Base-by-base conservation (phyloP, 2,888 invertebrate species). In the Hedychridium roseum region DNA sequence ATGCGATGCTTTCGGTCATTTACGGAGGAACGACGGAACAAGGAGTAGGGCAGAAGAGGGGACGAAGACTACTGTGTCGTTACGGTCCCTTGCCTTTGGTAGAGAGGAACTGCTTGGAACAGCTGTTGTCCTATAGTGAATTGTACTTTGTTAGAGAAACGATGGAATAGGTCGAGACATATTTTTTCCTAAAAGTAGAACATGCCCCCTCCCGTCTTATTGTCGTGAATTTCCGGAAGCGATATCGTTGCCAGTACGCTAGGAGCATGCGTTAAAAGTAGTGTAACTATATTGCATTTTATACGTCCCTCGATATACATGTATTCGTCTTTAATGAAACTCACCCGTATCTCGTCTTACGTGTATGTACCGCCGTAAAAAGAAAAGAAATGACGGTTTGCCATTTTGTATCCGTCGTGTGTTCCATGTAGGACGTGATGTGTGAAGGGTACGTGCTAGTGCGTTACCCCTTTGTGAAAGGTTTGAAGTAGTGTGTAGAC, bases 101-200 rank as follows among this genome's bases (percentile, higher is more conserved):
- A 50, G 54, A n/a, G n/a, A 66, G 57, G 60, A 54, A 53, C 64
- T 54, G 54, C 60, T 57, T 42, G 54, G 50, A 66, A 54, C 64
- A 64, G 64, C 64, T 64, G 64, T 58, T 60, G 64, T 63, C 52
- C 64, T 55, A 64, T 49, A 52, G 55, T 49, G 54, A 52, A 52
- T 59, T 56, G 61, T 39, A 65, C 53, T 61, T 64, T 59, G 58
- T 65, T 56, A 52, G 46, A 52, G 48, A 48, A 37, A 28, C 49
- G 52, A 50, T 50, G 54, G 52, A 50, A 56, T 49, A 46, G 54
- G 47, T 42, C 46, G 49, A 32, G 57, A 17, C 52, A 50, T 50
- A 53, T 32, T 62, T 57, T 56, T 57, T 42, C 46, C 60, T 37
- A 34, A 37, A 47, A 5, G 23, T 9, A 23, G 23, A 5, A 23